phyloP scores from a whole-genome alignment of 2,113 vertebrate genomes.

The Plecotus auritus region DNA sequence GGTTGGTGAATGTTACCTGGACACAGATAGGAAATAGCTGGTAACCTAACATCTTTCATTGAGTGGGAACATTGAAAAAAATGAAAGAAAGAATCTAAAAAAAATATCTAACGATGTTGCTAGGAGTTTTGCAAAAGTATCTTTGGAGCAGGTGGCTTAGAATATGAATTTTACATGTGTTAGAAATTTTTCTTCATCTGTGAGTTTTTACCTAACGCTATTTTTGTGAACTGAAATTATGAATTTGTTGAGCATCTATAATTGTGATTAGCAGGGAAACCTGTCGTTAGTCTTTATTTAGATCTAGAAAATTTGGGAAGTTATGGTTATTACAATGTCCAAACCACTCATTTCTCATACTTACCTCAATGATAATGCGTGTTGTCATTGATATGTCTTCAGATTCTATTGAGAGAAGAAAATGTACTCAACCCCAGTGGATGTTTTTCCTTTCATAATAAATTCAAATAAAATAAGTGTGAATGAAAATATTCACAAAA shows the following conservation, averaged over 20 bases:
- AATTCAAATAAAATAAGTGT: slow-evolving; percentile 25
- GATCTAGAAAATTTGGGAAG: neutral
- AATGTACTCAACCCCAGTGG: neutral
- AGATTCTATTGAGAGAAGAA: neutral
- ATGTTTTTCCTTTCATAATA: slow-evolving; percentile 7
- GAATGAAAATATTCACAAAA: neutral
- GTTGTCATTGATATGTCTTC: neutral
- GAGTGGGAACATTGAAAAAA: slow-evolving; percentile 31
- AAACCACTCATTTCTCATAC: slow-evolving; percentile 4
- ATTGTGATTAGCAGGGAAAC: slow-evolving; percentile 44
- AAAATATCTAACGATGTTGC: neutral
- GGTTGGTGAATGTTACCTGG: slow-evolving; percentile 73
- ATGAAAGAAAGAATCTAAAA: neutral
- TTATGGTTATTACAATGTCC: neutral
- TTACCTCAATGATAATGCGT: neutral
- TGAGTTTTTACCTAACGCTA: slow-evolving; percentile 43
- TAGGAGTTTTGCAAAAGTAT: slow-evolving; percentile 45
- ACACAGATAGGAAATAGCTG: slow-evolving; percentile 67
- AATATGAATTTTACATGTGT: slow-evolving; percentile 40
- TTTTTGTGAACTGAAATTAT: slow-evolving; percentile 45
- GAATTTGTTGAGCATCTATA: neutral
- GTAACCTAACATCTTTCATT: slow-evolving; percentile 54
- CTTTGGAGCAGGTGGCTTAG: slow-evolving; percentile 47
- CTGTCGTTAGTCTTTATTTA: slow-evolving; percentile 26
- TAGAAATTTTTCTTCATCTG: slow-evolving; percentile 43